Evolutionary conservation across 2,888 invertebrate species (phyloP).

Genomic region (Agonum fuliginosum): DNA sequence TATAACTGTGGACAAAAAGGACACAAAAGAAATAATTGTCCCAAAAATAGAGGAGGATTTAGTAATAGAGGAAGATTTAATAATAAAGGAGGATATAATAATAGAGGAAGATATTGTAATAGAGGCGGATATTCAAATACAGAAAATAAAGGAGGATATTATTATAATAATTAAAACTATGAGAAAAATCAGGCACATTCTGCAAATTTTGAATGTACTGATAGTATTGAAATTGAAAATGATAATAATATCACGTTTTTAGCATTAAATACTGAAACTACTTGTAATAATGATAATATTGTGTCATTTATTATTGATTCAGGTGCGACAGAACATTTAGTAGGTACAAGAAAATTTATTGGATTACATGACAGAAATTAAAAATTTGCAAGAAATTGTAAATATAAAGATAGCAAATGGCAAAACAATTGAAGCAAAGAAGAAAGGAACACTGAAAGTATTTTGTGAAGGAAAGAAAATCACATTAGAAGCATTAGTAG

Average conservation of each 20-base stretch:
- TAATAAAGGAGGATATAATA: neutral
- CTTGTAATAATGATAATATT: neutral
- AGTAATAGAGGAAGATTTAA: neutral
- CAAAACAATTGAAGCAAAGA: neutral
- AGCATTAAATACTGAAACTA: neutral
- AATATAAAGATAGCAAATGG: conserved; percentile 20
- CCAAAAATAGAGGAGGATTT: neutral
- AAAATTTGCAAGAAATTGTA: neutral
- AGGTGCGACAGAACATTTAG: conserved; percentile 15
- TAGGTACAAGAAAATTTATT: neutral
- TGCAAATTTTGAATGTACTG: too few species aligned
- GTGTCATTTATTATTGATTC: neutral
- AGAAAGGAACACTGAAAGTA: neutral
- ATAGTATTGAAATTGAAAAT: too few species aligned
- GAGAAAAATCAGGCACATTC: too few species aligned
- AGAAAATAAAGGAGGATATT: too few species aligned
- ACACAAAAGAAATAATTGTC: neutral
- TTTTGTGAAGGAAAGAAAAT: neutral
- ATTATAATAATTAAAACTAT: too few species aligned
- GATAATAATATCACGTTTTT: neutral
- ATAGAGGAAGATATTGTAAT: neutral
- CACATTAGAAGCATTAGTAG: neutral
- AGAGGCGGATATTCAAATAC: too few species aligned
- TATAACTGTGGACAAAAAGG: conserved; percentile 50
- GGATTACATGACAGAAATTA: neutral